Evolutionary conservation across 1,140 invertebrate genomes (phyloP), one percentile per base, ranked within the genome.

Genomic region (Coptotermes formosanus): DNA sequence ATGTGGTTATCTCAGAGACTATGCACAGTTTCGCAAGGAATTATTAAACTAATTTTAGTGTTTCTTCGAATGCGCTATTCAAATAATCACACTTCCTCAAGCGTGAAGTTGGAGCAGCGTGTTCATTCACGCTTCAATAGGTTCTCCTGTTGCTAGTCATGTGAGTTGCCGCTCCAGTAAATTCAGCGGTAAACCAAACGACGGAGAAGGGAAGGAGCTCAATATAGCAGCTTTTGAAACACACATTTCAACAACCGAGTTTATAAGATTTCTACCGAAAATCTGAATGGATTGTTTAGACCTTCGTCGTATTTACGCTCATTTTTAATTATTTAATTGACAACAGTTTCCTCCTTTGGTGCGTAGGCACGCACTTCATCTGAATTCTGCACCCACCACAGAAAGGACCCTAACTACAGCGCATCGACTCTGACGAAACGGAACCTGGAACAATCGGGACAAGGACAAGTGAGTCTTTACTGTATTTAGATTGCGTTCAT

Each of bases 31-130:
- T 75, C 25, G 64, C n/a, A 30, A 75, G 64, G 64, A 75, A 75
- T 30, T 75, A 30, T 75, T n/a, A 75, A 30, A 75, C n/a, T 75
- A 75, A 75, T 75, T 75, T 75, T 75, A 75, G 64, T 75, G 64
- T 75, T 75, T 75, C 64, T 75, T 75, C 64, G 25, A 30, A 75
- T 75, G 64, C 14, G 25, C 64, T 9, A 16, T 75, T 75, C 64
- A 75, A 75, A 75, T 75, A 75, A 75, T 75, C 64, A 30, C 64
- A 75, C 64, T 75, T 75, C 64, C 64, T 75, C 25, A 30, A 75
- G 64, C 64, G 25, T 75, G 64, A 75, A 75, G 25, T 30, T 75
- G 64, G 25, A 75, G 64, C 25, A 75, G 25, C 64, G 30, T 75
- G 64, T 75, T n/a, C 64, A 75, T 75, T 75, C 64, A 75, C 64